Conservation (phyloP, 2,113 vertebrate species). For the Vidua macroura region DNA sequence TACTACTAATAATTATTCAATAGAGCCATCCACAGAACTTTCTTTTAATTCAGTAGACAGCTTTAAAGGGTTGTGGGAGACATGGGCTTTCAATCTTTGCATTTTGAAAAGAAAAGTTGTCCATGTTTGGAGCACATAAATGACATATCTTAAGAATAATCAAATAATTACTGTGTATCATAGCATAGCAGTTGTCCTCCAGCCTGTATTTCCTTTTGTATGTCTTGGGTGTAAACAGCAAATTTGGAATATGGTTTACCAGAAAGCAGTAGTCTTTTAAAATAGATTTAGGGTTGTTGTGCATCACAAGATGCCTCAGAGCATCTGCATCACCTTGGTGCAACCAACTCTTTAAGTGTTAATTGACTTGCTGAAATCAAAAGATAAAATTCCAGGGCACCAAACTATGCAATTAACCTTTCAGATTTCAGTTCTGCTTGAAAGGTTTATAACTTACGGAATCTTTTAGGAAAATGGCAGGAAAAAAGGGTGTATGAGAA, state of each 20-base stretch:
- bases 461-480: not conserved
- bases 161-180: rapidly evolving
- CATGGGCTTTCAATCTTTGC: not conserved
- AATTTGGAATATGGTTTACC: not conserved
- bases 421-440: not conserved
- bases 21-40: not conserved
- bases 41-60: not conserved
- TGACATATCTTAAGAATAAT: not conserved
- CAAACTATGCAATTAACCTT: not conserved
- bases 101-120: not conserved
- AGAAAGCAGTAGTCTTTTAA: not conserved
- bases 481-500: not conserved
- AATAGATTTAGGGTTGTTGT: not conserved
- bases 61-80: not conserved
- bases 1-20: not conserved
- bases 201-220: not conserved
- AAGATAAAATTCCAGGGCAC: not conserved
- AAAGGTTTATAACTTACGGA: not conserved
- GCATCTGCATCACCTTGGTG: not conserved
- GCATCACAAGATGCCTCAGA: not conserved
- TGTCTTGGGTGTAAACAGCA: not conserved
- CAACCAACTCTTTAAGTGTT: not conserved
- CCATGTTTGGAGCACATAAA: not conserved
- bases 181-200: not conserved
- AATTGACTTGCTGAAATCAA: not conserved